Evolutionary conservation across 2,797 vertebrate genomes (phyloP).

Genomic region (Leptodactylus fallax): DNA sequence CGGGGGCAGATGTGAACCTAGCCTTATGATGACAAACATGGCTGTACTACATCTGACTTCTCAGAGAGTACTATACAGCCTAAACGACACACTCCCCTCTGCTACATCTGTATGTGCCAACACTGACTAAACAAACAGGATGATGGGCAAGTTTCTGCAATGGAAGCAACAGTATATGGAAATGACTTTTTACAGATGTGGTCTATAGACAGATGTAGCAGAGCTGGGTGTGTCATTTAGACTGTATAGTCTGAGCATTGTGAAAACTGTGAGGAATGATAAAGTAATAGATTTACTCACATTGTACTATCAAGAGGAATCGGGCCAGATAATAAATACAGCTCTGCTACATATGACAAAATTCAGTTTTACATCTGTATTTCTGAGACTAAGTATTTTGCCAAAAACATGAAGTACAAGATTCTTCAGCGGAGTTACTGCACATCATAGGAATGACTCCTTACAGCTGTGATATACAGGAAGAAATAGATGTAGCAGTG

Average conservation of each 20-base stretch:
- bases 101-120: neutral
- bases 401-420: too few relatives aligned
- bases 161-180: neutral
- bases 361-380: neutral
- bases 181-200: neutral
- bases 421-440: too few relatives aligned
- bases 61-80: too few relatives aligned
- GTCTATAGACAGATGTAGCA: neutral
- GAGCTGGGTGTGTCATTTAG: neutral
- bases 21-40: too few relatives aligned
- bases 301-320: neutral
- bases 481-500: neutral
- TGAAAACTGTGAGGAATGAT: too few relatives aligned
- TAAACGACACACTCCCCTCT: too few relatives aligned
- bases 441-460: neutral
- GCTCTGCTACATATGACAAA: neutral
- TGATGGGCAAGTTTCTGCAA: neutral
- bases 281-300: neutral
- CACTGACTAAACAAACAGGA: neutral
- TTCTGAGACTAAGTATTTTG: neutral
- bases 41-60: too few relatives aligned
- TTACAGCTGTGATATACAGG: neutral
- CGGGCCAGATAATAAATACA: neutral
- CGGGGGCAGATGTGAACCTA: too few relatives aligned
- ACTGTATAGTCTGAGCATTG: neutral